Evolutionary conservation across 1,140 invertebrate species (phyloP).

Genomic region (Eupristina koningsbergeri): DNA sequence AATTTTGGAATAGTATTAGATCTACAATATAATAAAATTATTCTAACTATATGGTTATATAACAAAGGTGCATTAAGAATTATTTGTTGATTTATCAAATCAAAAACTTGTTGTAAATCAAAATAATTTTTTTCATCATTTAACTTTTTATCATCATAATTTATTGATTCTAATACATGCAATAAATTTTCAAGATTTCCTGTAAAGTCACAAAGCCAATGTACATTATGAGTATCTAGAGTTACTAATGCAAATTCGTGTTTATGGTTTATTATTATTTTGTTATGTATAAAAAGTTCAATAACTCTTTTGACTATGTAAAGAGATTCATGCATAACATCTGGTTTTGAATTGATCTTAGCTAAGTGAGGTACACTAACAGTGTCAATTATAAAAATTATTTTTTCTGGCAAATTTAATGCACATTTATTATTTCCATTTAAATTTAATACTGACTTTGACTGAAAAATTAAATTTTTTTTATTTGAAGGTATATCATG

Average conservation of each 20-base stretch:
- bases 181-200: conserved; percentile 11
- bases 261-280: conserved; percentile 10
- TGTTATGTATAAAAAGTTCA: conserved; percentile 39
- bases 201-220: conserved; percentile 24
- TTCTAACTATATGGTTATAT: conserved; percentile 6
- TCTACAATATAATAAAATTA: conserved; percentile 37
- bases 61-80: background rate
- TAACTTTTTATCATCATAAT: background rate
- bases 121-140: background rate
- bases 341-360: background rate
- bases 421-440: background rate
- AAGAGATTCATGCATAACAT: background rate
- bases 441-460: too few relatives aligned
- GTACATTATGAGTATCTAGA: background rate
- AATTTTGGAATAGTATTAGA: conserved; percentile 19
- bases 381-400: conserved; percentile 34
- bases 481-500: too few relatives aligned
- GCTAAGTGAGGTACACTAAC: background rate
- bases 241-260: conserved; percentile 31
- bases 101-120: conserved; percentile 30
- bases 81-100: conserved; percentile 7
- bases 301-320: conserved; percentile 8
- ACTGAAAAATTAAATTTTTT: too few relatives aligned
- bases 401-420: conserved; percentile 27
- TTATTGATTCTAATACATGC: conserved; percentile 8